phyloP scores from a whole-genome alignment of 2,888 invertebrate genomes.

The Amphipoea oculea region DNA sequence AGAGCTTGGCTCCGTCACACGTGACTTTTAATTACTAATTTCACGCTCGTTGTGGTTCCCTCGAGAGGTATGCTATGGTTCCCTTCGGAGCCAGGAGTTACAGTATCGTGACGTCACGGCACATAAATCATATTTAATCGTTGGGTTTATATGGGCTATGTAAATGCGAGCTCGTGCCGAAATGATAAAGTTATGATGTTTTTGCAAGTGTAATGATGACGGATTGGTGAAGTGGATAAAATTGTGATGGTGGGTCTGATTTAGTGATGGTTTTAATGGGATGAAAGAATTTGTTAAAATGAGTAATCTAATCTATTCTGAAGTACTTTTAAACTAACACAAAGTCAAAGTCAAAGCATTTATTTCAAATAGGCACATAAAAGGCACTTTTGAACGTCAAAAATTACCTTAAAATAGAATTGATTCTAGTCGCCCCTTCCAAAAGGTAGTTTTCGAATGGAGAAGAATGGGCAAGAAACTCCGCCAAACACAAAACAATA shows the following conservation, averaged over 20 bases:
- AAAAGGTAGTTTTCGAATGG: too few species aligned
- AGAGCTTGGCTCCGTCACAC: slow-evolving; percentile 74
- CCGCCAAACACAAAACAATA: not conserved
- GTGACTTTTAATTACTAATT: slow-evolving; percentile 88
- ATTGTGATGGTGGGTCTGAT: slow-evolving; percentile 17
- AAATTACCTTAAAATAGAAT: too few species aligned
- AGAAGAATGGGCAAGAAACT: too few species aligned
- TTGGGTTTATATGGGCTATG: slow-evolving; percentile 76
- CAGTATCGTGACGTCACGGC: slow-evolving; percentile 80
- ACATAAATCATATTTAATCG: slow-evolving; percentile 86
- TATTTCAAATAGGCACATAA: too few species aligned
- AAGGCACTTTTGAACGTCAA: too few species aligned
- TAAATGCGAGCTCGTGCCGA: slow-evolving; percentile 69
- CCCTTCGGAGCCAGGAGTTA: slow-evolving; percentile 69
- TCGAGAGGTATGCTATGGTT: slow-evolving; percentile 76
- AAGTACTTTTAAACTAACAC: not conserved
- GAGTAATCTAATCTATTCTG: not conserved
- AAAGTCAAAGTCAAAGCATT: too few species aligned
- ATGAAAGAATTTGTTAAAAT: not conserved
- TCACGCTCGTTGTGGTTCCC: slow-evolving; percentile 85
- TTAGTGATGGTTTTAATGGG: slow-evolving; percentile 20
- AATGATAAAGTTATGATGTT: slow-evolving; percentile 63
- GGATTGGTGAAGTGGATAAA: slow-evolving; percentile 45
- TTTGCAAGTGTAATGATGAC: slow-evolving; percentile 63
- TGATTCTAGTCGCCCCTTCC: too few species aligned